Evolutionary conservation across 2,797 vertebrate genomes (phyloP).

Genomic region (Lutjanus argentimaculatus): DNA sequence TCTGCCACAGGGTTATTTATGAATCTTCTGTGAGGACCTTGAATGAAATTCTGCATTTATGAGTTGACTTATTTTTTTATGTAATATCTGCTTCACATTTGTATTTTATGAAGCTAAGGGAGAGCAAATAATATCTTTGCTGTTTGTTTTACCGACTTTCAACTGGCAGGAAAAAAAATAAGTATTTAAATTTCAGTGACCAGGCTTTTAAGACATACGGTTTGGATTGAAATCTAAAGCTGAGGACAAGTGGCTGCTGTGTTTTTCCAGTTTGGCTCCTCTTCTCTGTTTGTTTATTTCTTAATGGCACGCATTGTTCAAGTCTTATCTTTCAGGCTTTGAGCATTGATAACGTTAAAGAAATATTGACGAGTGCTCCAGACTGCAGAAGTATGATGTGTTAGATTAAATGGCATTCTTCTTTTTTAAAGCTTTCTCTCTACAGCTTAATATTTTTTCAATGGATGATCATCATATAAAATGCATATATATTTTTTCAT

Average conservation of each 20-base stretch:
- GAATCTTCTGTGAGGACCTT: constrained; percentile 89
- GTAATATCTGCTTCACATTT: constrained; percentile 12
- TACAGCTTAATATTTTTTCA: too few relatives aligned
- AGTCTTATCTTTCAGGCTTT: constrained; percentile 27
- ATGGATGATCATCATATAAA: constrained; percentile 2
- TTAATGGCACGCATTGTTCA: constrained; percentile 27
- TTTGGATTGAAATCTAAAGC: constrained; percentile 41
- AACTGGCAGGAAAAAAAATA: not conserved
- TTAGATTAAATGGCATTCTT: not conserved
- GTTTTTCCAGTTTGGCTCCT: constrained; percentile 31
- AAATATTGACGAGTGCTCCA: constrained; percentile 20
- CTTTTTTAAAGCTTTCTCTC: not conserved
- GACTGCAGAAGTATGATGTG: not conserved
- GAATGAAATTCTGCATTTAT: constrained; percentile 87
- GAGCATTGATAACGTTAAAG: constrained; percentile 19
- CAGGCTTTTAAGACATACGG: not conserved
- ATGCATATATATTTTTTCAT: constrained; percentile 35
- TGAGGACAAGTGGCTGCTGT: not conserved
- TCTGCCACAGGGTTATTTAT: constrained; percentile 87
- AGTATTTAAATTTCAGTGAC: constrained; percentile 10
- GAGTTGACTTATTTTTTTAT: constrained; percentile 3
- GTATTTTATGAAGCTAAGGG: not conserved
- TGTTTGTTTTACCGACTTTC: not conserved
- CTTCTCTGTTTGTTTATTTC: constrained; percentile 44
- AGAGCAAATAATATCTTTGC: not conserved